A percentile compares a stretch with the other conserved stretches of the same genome.
Evolutionary conservation across 2,113 vertebrate species (phyloP).

Genomic region (Myanophis thanlyinensis): DNA sequence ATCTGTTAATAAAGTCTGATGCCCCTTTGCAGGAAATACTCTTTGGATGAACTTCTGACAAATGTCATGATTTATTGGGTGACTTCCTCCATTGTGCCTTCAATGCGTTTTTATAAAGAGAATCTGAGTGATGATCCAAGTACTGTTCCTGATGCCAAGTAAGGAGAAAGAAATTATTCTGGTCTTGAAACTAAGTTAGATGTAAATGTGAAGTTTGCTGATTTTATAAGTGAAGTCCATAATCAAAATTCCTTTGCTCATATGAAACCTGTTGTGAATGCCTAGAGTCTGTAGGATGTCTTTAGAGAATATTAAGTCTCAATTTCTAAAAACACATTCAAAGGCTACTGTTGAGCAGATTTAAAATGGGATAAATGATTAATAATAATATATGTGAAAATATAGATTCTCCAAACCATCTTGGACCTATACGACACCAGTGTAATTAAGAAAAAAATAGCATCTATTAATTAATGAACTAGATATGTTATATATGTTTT

Average conservation of each 20-base stretch:
- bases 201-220: not conserved
- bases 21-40: slow-evolving; percentile 75
- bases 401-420: not conserved
- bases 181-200: not conserved
- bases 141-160: slow-evolving; percentile 61
- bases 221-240: not conserved
- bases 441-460: not conserved
- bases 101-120: slow-evolving; percentile 90
- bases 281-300: not conserved
- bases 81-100: slow-evolving; percentile 79
- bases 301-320: not conserved
- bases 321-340: not conserved
- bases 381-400: not conserved
- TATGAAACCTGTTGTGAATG: not conserved
- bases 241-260: not conserved
- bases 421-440: not conserved
- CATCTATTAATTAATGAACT: not conserved
- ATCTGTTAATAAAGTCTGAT: not conserved
- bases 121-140: slow-evolving; percentile 67
- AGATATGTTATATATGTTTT: not conserved
- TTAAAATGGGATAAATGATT: not conserved
- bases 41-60: slow-evolving; percentile 84
- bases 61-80: slow-evolving; percentile 90
- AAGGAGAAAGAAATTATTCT: slow-evolving; percentile 23
- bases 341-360: not conserved